Conservation (phyloP, 2,113 vertebrate species). For the Euleptes europaea region DNA sequence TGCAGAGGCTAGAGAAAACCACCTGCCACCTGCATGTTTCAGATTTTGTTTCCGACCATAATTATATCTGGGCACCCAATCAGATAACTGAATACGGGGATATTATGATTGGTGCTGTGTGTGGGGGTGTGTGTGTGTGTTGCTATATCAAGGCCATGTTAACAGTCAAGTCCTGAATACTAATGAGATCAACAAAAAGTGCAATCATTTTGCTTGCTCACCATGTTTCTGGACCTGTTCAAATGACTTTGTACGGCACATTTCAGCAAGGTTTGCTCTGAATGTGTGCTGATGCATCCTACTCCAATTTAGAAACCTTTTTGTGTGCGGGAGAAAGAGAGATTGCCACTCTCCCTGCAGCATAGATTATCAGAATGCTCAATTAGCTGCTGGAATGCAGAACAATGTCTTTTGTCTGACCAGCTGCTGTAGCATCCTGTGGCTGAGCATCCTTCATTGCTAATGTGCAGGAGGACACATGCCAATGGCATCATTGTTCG, state of each 20-base stretch:
- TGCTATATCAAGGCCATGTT: background rate
- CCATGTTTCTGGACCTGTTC: background rate
- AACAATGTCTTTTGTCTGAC: constrained; percentile 64
- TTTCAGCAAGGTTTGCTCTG: constrained; percentile 11
- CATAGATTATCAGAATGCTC: constrained; percentile 44
- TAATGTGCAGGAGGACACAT: constrained; percentile 46
- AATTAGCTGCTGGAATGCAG: constrained; percentile 57
- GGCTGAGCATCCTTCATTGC: constrained; percentile 49
- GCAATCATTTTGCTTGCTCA: background rate
- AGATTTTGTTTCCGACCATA: background rate
- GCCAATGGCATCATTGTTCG: constrained; percentile 49
- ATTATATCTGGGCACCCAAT: constrained; percentile 5
- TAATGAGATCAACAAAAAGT: background rate
- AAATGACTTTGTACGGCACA: background rate
- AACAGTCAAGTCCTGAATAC: background rate
- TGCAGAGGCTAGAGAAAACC: background rate
- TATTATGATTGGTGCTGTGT: background rate
- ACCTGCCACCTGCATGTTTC: constrained; percentile 15
- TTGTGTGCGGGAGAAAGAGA: background rate
- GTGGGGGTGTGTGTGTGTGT: too few relatives aligned
- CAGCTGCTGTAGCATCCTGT: constrained; percentile 64
- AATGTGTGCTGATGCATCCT: constrained; percentile 37
- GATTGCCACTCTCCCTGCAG: constrained; percentile 23
- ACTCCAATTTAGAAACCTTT: constrained; percentile 30
- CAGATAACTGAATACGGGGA: background rate